Percentiles rank a stretch among this genome's conserved stretches.
These are phyloP conservation scores for Pyxicephalus adspersus DNA, from an alignment of 2,113 vertebrate genomes.

Conservation along the genomic window DNA sequence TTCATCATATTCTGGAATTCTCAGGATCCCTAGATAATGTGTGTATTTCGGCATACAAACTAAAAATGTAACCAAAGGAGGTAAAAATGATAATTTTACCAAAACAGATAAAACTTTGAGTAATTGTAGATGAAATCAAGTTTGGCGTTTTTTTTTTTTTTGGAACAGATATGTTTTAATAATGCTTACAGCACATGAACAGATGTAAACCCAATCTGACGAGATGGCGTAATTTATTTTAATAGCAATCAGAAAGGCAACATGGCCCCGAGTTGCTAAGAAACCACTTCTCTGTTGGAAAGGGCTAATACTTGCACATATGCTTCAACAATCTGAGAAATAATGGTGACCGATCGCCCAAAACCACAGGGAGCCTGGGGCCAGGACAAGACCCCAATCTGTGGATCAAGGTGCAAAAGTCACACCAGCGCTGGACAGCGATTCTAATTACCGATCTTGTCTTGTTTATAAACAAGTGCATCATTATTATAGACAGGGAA, in stretches of 20 bases:
- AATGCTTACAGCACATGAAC: background rate
- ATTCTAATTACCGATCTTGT: no score
- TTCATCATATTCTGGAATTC: no score
- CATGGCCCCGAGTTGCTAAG: conserved; percentile 49
- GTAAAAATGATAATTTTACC: no score
- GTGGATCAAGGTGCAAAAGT: no score
- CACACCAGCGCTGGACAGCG: no score
- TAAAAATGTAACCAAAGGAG: no score
- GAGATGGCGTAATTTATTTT: conserved; percentile 30
- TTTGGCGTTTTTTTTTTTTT: background rate
- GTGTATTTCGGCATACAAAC: no score
- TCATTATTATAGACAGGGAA: background rate
- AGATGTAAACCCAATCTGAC: background rate
- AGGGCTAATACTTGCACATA: conserved; percentile 17
- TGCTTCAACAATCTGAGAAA: background rate
- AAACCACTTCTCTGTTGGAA: conserved; percentile 36
- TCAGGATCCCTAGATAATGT: no score
- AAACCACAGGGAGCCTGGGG: background rate
- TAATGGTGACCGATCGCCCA: conserved; percentile 2
- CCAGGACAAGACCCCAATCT: background rate
- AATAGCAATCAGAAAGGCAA: conserved; percentile 6
- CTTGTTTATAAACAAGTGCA: no score
- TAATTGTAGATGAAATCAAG: no score
- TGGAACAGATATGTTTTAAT: background rate
- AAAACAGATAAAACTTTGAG: no score